These are phyloP conservation scores for Pedionomus torquatus DNA, from an alignment of 2,113 vertebrate genomes.

Conservation along the genomic window DNA sequence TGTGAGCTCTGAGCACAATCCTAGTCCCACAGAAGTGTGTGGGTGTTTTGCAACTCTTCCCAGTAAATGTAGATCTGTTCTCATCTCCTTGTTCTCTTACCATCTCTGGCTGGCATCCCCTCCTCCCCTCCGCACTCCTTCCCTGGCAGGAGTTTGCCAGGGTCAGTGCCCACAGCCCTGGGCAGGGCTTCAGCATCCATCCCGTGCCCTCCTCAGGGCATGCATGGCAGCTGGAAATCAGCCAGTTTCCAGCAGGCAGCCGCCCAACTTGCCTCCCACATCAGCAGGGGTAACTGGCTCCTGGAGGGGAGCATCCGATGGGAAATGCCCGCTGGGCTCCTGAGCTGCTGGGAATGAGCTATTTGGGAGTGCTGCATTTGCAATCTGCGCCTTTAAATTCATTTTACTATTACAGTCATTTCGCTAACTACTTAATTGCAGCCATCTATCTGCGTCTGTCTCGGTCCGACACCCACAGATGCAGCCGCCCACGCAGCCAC, in stretches of 20 bases:
- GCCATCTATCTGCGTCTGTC: conserved; percentile 68
- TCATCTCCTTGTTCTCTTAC: not conserved
- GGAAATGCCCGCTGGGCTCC: not conserved
- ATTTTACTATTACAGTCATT: conserved; percentile 64
- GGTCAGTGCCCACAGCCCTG: fast-evolving
- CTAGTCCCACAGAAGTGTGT: not conserved
- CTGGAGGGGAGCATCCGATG: not conserved
- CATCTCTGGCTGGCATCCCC: not conserved
- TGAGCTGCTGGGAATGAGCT: not conserved
- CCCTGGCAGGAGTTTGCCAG: not conserved
- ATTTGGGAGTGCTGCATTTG: not conserved
- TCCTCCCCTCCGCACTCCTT: not conserved
- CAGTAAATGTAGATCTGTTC: not conserved
- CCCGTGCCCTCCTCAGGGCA: fast-evolving
- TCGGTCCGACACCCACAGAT: conserved; percentile 77
- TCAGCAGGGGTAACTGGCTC: not conserved
- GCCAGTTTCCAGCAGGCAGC: not conserved
- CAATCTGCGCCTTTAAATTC: conserved; percentile 60
- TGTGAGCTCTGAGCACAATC: not conserved
- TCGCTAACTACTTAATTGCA: conserved; percentile 66
- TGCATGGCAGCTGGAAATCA: not conserved
- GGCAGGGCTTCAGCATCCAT: not conserved
- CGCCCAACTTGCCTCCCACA: not conserved
- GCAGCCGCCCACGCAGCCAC: conserved; percentile 60
- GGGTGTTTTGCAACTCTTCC: not conserved